Percentiles rank a stretch among this genome's conserved stretches.
phyloP scores from a whole-genome alignment of 1,140 invertebrate species.

The Palaemon carinicauda region DNA sequence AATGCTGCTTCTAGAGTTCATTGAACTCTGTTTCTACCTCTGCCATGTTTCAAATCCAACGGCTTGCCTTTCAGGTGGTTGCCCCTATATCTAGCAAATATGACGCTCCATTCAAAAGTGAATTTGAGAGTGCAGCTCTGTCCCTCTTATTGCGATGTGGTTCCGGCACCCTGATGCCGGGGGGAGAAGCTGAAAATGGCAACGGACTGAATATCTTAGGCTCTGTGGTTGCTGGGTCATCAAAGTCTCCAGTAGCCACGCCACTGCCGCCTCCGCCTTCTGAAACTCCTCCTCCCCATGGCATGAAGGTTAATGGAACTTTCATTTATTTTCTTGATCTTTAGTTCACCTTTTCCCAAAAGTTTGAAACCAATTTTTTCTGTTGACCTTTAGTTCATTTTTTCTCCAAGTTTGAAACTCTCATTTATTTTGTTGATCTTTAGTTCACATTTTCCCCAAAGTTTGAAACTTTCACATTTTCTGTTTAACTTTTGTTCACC shows the following conservation, averaged over 20 bases:
- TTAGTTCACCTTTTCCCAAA: too few relatives aligned
- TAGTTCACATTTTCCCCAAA: too few relatives aligned
- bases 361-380: too few relatives aligned
- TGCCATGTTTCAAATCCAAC: background rate
- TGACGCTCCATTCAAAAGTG: slow-evolving; percentile 4
- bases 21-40: background rate
- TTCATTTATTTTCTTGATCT: background rate
- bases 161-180: slow-evolving; percentile 41
- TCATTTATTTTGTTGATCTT: too few relatives aligned
- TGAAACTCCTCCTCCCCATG: slow-evolving; percentile 1
- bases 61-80: background rate
- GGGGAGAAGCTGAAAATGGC: slow-evolving; percentile 17
- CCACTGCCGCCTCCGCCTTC: slow-evolving; percentile 43
- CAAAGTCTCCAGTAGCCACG: slow-evolving; percentile 38
- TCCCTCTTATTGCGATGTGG: slow-evolving; percentile 38
- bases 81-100: slow-evolving; percentile 22
- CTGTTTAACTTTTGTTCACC: too few relatives aligned
- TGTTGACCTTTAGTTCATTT: too few relatives aligned
- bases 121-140: slow-evolving; percentile 43
- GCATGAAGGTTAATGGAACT: slow-evolving; percentile 11
- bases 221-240: slow-evolving; percentile 37
- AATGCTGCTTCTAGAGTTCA: background rate
- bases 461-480: too few relatives aligned
- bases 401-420: too few relatives aligned
- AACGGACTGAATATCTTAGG: slow-evolving; percentile 32